phyloP scores from a whole-genome alignment of 2,797 vertebrate species.

The Kryptopterus vitreolus region DNA sequence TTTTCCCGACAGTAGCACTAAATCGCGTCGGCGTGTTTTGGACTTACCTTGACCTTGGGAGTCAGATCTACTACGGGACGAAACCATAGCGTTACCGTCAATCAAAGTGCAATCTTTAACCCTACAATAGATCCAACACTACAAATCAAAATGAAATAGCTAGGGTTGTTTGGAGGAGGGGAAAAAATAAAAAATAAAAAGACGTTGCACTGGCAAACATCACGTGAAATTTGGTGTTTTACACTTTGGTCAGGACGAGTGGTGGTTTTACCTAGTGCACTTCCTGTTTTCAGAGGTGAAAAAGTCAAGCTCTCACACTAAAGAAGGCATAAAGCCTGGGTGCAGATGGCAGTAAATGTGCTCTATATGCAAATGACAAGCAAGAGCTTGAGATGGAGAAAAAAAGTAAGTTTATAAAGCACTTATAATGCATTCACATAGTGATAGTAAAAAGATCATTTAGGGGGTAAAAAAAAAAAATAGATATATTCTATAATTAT shows the following conservation, averaged over 20 bases:
- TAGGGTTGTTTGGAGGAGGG: background rate
- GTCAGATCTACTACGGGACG: slow-evolving; percentile 12
- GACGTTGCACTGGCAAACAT: slow-evolving; percentile 4
- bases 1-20: background rate
- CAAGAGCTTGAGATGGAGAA: no score
- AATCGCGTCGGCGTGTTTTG: background rate
- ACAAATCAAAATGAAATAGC: background rate
- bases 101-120: background rate
- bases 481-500: no score
- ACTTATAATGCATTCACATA: no score
- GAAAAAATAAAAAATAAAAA: background rate
- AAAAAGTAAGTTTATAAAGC: no score
- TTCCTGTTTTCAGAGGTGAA: slow-evolving; percentile 47
- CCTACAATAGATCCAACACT: background rate
- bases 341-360: background rate
- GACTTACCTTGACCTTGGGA: background rate
- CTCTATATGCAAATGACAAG: background rate
- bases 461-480: no score
- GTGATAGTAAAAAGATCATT: no score
- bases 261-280: background rate
- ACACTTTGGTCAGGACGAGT: slow-evolving; percentile 27
- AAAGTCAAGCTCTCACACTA: slow-evolving; percentile 8
- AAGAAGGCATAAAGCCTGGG: slow-evolving; percentile 2
- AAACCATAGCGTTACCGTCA: background rate
- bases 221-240: background rate